These are phyloP conservation scores for Leucophenga montana DNA, from an alignment of 2,888 invertebrate genomes.

Conservation along the genomic window DNA sequence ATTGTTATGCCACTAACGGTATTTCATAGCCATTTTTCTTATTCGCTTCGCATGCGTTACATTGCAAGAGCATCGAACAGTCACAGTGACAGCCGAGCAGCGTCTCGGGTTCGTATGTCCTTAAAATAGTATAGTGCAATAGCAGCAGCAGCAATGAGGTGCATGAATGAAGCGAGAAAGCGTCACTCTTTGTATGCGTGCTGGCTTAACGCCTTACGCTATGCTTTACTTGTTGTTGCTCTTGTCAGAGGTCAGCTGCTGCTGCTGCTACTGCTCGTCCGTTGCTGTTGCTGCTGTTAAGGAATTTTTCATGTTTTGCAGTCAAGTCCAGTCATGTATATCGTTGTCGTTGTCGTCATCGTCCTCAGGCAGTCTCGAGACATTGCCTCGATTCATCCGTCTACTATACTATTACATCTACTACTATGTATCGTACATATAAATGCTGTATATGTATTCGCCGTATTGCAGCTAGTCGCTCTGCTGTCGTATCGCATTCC, in stretches of 20 bases:
- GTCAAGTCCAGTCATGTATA: conserved; percentile 68
- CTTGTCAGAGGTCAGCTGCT: conserved; percentile 39
- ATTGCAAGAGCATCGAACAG: conserved; percentile 51
- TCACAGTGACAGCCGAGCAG: conserved; percentile 16
- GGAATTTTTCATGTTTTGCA: conserved; percentile 69
- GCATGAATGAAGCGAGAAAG: not conserved
- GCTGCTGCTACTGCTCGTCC: conserved; percentile 17
- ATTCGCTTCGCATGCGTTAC: conserved; percentile 46
- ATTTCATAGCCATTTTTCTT: conserved; percentile 66
- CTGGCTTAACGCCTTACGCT: not conserved
- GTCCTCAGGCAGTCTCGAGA: not conserved
- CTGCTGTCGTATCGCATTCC: conserved; percentile 46
- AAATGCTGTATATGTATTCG: not conserved
- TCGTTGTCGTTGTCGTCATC: conserved; percentile 39
- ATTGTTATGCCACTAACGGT: conserved; percentile 46
- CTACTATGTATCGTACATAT: not conserved
- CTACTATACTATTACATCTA: too few relatives aligned
- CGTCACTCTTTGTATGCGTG: conserved; percentile 8
- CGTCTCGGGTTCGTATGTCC: conserved; percentile 27
- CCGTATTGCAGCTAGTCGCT: not conserved
- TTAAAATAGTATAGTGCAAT: too few relatives aligned
- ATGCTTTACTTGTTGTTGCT: not conserved
- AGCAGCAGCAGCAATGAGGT: not conserved
- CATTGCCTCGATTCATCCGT: not conserved
- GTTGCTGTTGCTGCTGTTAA: conserved; percentile 51